phyloP scores from a whole-genome alignment of 2,113 vertebrate genomes.

The Lycaon pictus region DNA sequence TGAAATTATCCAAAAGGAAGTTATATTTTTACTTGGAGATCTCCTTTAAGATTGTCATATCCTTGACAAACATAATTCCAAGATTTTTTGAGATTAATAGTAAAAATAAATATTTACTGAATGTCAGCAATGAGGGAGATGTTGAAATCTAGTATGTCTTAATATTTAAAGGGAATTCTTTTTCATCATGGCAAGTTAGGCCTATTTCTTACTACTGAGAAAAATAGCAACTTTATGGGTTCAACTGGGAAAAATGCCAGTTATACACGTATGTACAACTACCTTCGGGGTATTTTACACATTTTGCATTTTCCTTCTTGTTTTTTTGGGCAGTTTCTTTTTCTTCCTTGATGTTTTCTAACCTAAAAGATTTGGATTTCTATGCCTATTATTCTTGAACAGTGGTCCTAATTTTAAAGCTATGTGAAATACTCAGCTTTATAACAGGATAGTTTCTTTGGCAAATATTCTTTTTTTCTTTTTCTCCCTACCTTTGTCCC shows the following conservation, averaged over 20 bases:
- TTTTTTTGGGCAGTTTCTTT: not conserved
- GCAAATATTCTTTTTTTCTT: not conserved
- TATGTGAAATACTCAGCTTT: not conserved
- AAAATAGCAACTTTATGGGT: not conserved
- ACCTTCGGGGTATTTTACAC: not conserved
- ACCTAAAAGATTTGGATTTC: not conserved
- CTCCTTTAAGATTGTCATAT: not conserved
- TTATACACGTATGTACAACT: not conserved
- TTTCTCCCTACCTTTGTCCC: not conserved
- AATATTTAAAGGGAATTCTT: constrained; percentile 66
- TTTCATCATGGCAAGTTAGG: constrained; percentile 39
- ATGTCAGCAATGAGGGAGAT: constrained; percentile 27
- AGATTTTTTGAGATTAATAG: constrained; percentile 43
- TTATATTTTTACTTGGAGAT: not conserved
- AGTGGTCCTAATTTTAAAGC: constrained; percentile 26
- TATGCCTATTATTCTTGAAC: not conserved
- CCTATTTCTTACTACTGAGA: constrained; percentile 36
- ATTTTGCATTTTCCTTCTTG: constrained; percentile 27
- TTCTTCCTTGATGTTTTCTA: constrained; percentile 52
- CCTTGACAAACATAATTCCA: not conserved
- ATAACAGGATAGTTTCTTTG: not conserved
- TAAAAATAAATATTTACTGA: constrained; percentile 71
- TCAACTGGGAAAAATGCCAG: constrained; percentile 48
- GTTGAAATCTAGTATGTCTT: constrained; percentile 56
- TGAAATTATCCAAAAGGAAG: constrained; percentile 12